These are phyloP conservation scores for Amphiprion percula DNA, from an alignment of 2,113 vertebrate species.

Conservation along the genomic window DNA sequence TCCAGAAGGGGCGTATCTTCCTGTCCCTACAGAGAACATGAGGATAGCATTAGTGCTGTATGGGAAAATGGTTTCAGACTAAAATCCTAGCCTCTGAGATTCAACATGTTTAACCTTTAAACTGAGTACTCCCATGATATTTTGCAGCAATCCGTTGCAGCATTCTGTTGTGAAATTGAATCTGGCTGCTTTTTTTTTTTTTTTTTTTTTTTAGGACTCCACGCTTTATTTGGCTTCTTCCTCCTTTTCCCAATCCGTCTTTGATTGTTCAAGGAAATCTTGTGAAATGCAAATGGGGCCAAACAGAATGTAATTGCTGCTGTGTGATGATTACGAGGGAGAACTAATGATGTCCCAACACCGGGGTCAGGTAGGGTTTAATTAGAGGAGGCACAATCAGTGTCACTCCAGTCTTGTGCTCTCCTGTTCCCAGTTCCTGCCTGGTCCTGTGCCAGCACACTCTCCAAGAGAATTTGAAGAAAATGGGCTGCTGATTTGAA, in stretches of 20 bases:
- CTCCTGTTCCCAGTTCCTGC: slow-evolving; percentile 77
- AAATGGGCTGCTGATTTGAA: slow-evolving; percentile 88
- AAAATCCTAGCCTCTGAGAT: slow-evolving; percentile 16
- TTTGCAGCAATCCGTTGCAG: slow-evolving; percentile 27
- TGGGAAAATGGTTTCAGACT: slow-evolving; percentile 36
- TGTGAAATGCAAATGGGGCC: slow-evolving; percentile 90
- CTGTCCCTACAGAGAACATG: slow-evolving; percentile 41
- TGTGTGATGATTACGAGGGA: slow-evolving; percentile 92
- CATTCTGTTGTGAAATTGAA: slow-evolving; percentile 46
- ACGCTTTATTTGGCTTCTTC: slow-evolving; percentile 55
- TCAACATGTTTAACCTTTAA: slow-evolving; percentile 49
- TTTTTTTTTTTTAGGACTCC: slow-evolving; percentile 13
- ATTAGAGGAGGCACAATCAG: slow-evolving; percentile 97
- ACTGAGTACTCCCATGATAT: slow-evolving; percentile 33
- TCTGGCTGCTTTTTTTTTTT: slow-evolving; percentile 14
- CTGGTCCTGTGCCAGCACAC: slow-evolving; percentile 90
- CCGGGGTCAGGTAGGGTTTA: slow-evolving; percentile 96
- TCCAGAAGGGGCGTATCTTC: slow-evolving; percentile 1
- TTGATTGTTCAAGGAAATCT: slow-evolving; percentile 84
- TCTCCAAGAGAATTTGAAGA: slow-evolving; percentile 87
- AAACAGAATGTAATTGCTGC: slow-evolving; percentile 94
- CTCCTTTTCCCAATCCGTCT: slow-evolving; percentile 63
- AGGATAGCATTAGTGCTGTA: slow-evolving; percentile 37
- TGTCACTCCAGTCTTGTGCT: slow-evolving; percentile 89
- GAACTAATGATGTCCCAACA: slow-evolving; percentile 98